Base-by-base conservation (phyloP, 2,888 invertebrate genomes). In the Acrobasis repandana region DNA sequence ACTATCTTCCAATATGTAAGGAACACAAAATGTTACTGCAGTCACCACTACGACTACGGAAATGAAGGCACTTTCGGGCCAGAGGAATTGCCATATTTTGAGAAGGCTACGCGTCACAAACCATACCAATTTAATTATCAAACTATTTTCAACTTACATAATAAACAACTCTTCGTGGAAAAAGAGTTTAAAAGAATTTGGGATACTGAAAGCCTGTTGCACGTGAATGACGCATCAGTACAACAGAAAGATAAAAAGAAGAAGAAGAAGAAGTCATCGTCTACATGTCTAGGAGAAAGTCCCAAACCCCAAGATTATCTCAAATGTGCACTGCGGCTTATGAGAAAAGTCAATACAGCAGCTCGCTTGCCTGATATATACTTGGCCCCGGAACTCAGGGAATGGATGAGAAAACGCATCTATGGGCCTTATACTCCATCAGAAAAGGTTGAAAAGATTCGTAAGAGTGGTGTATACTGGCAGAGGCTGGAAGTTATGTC, bases 361-460 rank as follows among this genome's bases (percentile, higher is more conserved):
- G 89, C 91, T 1, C 78, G 82, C 10, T 70, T 91, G 43, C 91
- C 91, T 0, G 90, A 90, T 50, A 65, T 86, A 16, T 83, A 90
- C 61, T 69, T 83, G 33, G 85, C 79, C 1, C 89, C 91, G 9
- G 90, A 89, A 62, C 76, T 91, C 6, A 79, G 76, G 38, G 90
- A 86, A 71, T 91, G 91, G 91, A 91, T 91, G 90, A 82, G 89
- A 11, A 65, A 68, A 5, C 82, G 91, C 15, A 79, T 90, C 9
- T 70, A 81, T 58, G 91, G 91, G 0, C 84, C 85, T 0, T 68
- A 73, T 38, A 75, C 76, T 8, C 43, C 28, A 1, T 14, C 36
- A 1, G 72, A 83, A 48, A 88, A 76, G 63, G 63, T 63, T 15
- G 67, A 73, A 34, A 71, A 80, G 66, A 47, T 83, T 52, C 67